These are phyloP conservation scores for Drosophila nr. medialis DNA, from an alignment of 2,888 invertebrate species.

Conservation along the genomic window DNA sequence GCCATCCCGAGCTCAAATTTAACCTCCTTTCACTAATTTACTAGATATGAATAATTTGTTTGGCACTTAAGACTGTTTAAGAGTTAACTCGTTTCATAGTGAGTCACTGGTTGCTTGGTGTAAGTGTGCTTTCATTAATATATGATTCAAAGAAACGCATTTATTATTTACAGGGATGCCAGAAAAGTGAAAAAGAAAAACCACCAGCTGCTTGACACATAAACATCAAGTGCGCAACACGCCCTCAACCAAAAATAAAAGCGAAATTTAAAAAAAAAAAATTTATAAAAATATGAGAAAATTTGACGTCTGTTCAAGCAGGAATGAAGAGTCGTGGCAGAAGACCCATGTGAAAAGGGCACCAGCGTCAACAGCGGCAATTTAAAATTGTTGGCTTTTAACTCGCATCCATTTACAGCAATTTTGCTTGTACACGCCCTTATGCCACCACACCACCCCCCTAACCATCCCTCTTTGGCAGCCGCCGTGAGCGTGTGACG, in stretches of 20 bases:
- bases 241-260: slow-evolving; percentile 27
- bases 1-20: not conserved
- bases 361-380: slow-evolving; percentile 66
- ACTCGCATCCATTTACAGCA: slow-evolving; percentile 80
- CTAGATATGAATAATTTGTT: not conserved
- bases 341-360: slow-evolving; percentile 36
- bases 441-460: not conserved
- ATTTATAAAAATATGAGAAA: slow-evolving; percentile 9
- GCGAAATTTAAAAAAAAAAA: slow-evolving; percentile 10
- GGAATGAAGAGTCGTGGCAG: slow-evolving; percentile 13
- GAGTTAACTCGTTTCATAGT: not conserved
- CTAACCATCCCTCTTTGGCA: not conserved
- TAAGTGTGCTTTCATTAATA: slow-evolving; percentile 60
- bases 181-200: slow-evolving; percentile 54
- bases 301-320: slow-evolving; percentile 26
- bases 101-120: slow-evolving; percentile 39
- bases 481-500: slow-evolving; percentile 42
- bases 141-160: slow-evolving; percentile 75
- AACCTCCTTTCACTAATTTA: not conserved
- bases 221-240: slow-evolving; percentile 75
- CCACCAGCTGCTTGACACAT: slow-evolving; percentile 74
- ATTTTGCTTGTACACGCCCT: slow-evolving; percentile 62
- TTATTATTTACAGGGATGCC: slow-evolving; percentile 73
- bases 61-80: slow-evolving; percentile 1
- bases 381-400: slow-evolving; percentile 80